Percentiles rank a stretch among this genome's conserved stretches.
phyloP scores from a whole-genome alignment of 1,140 invertebrate species.

The Drosophila prosaltans region DNA sequence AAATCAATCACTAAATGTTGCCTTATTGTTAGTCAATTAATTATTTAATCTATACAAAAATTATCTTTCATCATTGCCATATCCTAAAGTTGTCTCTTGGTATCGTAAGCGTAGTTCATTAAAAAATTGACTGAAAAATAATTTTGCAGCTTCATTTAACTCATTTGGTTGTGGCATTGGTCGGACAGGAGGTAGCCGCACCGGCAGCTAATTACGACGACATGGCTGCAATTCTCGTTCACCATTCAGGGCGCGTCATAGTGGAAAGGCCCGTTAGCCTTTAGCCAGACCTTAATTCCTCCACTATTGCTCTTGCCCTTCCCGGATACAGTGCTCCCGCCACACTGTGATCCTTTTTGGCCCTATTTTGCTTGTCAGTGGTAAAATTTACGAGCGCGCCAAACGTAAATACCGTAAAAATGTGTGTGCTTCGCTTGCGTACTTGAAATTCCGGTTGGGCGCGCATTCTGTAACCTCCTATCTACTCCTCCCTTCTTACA shows the following conservation, averaged over 20 bases:
- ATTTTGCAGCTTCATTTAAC: conserved; percentile 43
- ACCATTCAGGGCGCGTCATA: conserved; percentile 7
- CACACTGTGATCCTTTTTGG: not conserved
- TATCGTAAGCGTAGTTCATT: not conserved
- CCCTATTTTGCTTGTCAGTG: conserved; percentile 23
- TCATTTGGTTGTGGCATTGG: conserved; percentile 25
- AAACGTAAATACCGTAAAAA: conserved; percentile 19
- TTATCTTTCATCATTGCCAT: not conserved
- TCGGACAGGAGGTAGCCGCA: not conserved
- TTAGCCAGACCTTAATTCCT: conserved; percentile 7
- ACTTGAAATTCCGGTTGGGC: conserved; percentile 29
- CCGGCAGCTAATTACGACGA: conserved; percentile 35
- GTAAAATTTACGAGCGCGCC: conserved; percentile 39
- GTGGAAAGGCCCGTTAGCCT: conserved; percentile 7
- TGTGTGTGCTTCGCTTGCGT: conserved; percentile 16
- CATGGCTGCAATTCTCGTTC: conserved; percentile 14
- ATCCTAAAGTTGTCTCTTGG: not conserved
- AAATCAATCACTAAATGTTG: too few species aligned
- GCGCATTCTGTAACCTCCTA: conserved; percentile 5
- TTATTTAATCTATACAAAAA: too few species aligned
- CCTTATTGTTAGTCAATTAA: too few species aligned
- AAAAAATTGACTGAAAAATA: conserved; percentile 17
- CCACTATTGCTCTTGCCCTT: not conserved
- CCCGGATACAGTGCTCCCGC: not conserved
- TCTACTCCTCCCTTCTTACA: not conserved